Evolutionary conservation across 2,888 invertebrate genomes (phyloP).

Genomic region (Ceraclea dissimilis): DNA sequence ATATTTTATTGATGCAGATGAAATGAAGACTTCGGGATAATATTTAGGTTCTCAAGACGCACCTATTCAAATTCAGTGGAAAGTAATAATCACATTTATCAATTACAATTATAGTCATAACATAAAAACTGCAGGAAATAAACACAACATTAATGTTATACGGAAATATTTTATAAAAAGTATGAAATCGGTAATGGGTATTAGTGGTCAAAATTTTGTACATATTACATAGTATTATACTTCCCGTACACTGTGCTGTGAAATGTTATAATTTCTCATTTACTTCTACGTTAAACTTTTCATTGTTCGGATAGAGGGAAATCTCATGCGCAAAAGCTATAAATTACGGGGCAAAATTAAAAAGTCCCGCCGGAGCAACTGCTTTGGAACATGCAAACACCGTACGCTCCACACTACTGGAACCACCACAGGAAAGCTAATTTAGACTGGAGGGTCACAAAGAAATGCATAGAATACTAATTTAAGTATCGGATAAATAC

Average conservation of each 20-base stretch:
- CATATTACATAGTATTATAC: too few species aligned
- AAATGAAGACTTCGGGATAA: too few species aligned
- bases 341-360: slow-evolving; percentile 25
- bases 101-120: too few species aligned
- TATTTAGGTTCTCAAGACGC: too few species aligned
- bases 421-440: background rate
- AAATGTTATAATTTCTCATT: background rate
- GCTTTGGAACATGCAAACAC: slow-evolving; percentile 23
- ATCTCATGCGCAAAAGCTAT: slow-evolving; percentile 25
- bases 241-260: background rate
- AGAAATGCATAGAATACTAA: background rate
- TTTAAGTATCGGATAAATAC: background rate
- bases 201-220: too few species aligned
- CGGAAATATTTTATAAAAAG: too few species aligned
- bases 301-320: slow-evolving; percentile 7
- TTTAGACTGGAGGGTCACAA: background rate
- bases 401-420: background rate
- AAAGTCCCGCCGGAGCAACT: slow-evolving; percentile 24
- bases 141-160: too few species aligned
- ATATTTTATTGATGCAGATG: too few species aligned
- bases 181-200: too few species aligned
- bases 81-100: too few species aligned
- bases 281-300: background rate
- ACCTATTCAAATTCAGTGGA: too few species aligned
- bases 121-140: too few species aligned